Evolutionary conservation across 37 sponge, comb jelly and placozoan species (phyloP).

Genomic region (Lycopodina hypogea): DNA sequence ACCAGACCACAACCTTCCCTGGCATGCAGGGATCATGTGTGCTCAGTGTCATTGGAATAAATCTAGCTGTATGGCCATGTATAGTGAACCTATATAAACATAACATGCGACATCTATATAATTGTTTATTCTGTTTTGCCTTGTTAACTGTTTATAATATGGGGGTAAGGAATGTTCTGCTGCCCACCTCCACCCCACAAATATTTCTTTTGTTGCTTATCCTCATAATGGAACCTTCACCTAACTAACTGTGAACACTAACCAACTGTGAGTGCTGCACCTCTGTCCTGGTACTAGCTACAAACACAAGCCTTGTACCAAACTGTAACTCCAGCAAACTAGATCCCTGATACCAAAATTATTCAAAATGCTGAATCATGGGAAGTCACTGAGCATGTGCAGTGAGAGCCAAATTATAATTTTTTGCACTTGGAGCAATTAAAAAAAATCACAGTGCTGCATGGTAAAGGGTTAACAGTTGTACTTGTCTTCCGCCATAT

Average conservation of each 20-base stretch:
- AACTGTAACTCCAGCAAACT: background rate
- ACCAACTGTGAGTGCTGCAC: background rate
- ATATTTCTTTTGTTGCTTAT: no score
- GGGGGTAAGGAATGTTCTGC: no score
- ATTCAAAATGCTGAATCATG: background rate
- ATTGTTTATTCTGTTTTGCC: no score
- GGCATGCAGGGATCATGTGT: no score
- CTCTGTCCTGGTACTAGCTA: background rate
- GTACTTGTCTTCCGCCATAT: no score
- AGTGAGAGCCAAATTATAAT: background rate
- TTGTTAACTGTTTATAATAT: no score
- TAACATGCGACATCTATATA: no score
- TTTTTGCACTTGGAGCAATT: background rate
- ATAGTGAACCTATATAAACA: no score
- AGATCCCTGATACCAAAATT: background rate
- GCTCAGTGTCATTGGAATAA: no score
- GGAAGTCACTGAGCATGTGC: slow-evolving; percentile 7
- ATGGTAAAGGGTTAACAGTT: background rate
- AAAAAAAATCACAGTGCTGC: background rate
- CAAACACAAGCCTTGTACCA: background rate
- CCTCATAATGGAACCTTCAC: background rate
- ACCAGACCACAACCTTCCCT: no score
- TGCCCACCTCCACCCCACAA: no score
- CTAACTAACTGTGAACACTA: background rate
- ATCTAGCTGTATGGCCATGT: no score